Evolutionary conservation across 1,140 invertebrate species (phyloP).

Genomic region (Nymphalis io): DNA sequence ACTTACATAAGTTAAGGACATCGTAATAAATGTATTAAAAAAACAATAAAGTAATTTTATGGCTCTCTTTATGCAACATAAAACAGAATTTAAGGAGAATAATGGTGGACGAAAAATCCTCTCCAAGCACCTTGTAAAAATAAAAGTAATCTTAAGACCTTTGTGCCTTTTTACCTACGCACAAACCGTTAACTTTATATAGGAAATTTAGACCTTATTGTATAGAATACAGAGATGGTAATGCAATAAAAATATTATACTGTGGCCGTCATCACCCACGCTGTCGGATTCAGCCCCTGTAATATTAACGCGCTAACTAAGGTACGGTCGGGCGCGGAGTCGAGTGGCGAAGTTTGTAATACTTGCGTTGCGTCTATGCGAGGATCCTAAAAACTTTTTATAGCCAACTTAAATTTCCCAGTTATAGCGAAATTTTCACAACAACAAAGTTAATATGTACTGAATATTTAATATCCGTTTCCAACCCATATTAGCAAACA

Average conservation of each 20-base stretch:
- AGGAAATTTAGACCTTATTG: neutral
- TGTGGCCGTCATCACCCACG: neutral
- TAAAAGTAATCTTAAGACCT: conserved; percentile 10
- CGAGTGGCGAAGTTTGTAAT: conserved; percentile 11
- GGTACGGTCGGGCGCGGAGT: conserved; percentile 3
- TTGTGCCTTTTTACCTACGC: neutral
- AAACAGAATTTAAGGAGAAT: conserved; percentile 6
- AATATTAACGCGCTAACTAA: conserved; percentile 24
- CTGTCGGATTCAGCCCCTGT: conserved; percentile 4
- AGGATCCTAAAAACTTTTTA: conserved; percentile 14
- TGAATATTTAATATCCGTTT: neutral
- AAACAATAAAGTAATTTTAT: neutral
- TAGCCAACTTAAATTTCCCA: conserved; percentile 14
- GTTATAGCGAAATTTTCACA: neutral
- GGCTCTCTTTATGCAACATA: neutral
- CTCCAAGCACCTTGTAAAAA: conserved; percentile 6
- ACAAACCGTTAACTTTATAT: neutral
- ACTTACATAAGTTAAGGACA: neutral
- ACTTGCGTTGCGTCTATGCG: conserved; percentile 15
- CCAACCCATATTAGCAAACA: neutral
- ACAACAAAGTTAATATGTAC: neutral
- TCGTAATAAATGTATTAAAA: neutral
- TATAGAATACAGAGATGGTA: neutral
- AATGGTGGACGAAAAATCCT: neutral
- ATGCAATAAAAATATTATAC: neutral